Percentiles rank a stretch among this genome's conserved stretches.
These are phyloP conservation scores for Furcula furcula DNA, from an alignment of 2,888 invertebrate genomes.

Conservation along the genomic window DNA sequence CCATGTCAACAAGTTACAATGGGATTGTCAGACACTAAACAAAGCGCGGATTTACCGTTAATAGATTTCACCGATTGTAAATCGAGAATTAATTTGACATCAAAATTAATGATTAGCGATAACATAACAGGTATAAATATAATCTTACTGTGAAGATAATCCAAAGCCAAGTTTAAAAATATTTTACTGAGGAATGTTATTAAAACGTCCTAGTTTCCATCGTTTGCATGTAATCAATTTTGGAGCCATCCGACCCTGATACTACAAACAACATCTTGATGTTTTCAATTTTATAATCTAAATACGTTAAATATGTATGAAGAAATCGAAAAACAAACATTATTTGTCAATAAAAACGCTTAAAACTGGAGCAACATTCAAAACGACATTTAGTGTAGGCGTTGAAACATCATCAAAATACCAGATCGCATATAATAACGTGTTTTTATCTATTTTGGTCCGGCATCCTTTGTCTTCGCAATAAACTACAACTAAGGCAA, in stretches of 20 bases:
- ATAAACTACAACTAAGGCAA: conserved; percentile 15
- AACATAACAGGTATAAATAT: conserved; percentile 1
- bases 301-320: conserved; percentile 5
- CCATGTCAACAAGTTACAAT: no score
- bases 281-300: conserved; percentile 13
- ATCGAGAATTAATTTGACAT: conserved; percentile 34
- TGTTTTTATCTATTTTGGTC: conserved; percentile 21
- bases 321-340: conserved; percentile 13
- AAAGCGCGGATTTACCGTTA: conserved; percentile 25
- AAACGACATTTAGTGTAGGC: conserved; percentile 48
- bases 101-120: conserved; percentile 18
- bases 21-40: no score
- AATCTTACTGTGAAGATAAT: no score
- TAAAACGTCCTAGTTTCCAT: conserved; percentile 7
- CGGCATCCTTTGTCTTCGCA: conserved; percentile 15
- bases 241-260: conserved; percentile 22
- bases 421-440: conserved; percentile 34
- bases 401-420: conserved; percentile 39
- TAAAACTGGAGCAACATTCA: conserved; percentile 51
- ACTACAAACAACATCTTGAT: conserved; percentile 22
- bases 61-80: conserved; percentile 26
- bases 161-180: conserved; percentile 6
- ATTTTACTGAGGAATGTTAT: conserved; percentile 7
- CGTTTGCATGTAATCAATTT: conserved; percentile 6
- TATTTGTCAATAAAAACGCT: conserved; percentile 27